Evolutionary conservation across 2,113 vertebrate species (phyloP), one percentile per base, ranked within the genome.

Genomic region (Triplophysa siluroides): DNA sequence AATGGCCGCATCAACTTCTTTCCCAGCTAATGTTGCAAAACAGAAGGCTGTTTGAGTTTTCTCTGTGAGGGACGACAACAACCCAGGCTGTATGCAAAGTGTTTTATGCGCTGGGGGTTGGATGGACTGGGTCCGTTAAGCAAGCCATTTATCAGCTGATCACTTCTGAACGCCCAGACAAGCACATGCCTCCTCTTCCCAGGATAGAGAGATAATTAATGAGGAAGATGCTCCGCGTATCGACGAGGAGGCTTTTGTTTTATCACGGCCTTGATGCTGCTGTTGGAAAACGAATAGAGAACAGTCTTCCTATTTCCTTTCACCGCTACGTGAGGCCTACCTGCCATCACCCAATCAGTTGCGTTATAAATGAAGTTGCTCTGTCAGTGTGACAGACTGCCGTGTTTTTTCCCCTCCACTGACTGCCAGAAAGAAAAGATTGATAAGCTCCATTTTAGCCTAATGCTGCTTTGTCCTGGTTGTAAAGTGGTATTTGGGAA

Each of bases 351-450:
- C 72, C 61, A 77, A 76, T 80, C 73, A 80, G 66, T 47, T 64
- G 50, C 67, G 50, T 80, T 80, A 83, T 76, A 77, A 69, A 80
- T 83, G 78, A 80, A 80, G 73, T 69, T 63, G 60, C 72, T 76
- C 66, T 58, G 61, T 78, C 67, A 72, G 58, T 18, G 26, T 64
- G 60, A 65, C 75, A 79, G 66, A 68, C 67, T 33, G 23, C 23
- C 54, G 23, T 50, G 24, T 64, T 62, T 70, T 79, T 38, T 18
- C 58, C 14, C 8, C 78, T 65, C 45, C 14, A 56, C n/a, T 71
- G 78, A 69, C 68, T 72, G 50, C 58, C 24, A 12, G 58, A 24
- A 72, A 38, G 58, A 61, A 26, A 61, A 71, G 67, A 79, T 79
- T 63, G 73, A 74, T 74, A 62, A 65, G 62, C 8, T 65, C 74